Evolutionary conservation across 2,888 invertebrate species (phyloP), one percentile per base, ranked within the genome.

Genomic region (Odontomyia ornata): DNA sequence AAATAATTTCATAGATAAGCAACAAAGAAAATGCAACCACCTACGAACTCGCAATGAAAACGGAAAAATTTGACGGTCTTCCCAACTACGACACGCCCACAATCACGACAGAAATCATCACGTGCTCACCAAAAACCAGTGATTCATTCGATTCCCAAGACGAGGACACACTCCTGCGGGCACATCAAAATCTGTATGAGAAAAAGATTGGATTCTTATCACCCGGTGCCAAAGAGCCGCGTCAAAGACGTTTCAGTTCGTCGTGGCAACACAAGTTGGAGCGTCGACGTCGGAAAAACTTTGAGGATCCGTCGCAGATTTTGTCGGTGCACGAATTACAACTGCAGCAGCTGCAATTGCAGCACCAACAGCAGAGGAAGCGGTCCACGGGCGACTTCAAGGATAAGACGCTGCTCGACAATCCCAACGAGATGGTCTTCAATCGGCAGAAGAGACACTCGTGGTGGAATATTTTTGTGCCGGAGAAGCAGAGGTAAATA

Each of bases 391-490:
- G 62, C 28, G 52, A 67, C 36, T 21, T 64, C 57, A 71, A 73
- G 65, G 23, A 23, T 23, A 30, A 56, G 11, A 43, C 69, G 5
- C 9, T 65, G 18, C 7, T 30, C 4, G 56, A 28, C 4, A 25
- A 13, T 60, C 18, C 21, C n/a, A 72, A 73, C 13, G 65, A 25
- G 28, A 21, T 36, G 11, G 18, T 73, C 27, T 77, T 71, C 71
- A 62, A 23, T 60, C 87, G 86, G 81, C 87, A 93, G 85, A 94
- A 94, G 85, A 89, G 94, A 79, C 92, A 92, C 52, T 95, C 94
- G 52, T 95, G 95, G 95, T 95, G 95, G 95, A 95, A 94, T 85
- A 93, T 95, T 80, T 94, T 95, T 84, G 92, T 93, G 64, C 92
- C 93, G 71, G 94, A 95, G 79, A 91, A 90, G 81, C 89, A 90